Evolutionary conservation across 2,113 vertebrate species (phyloP).

Genomic region (Tupaia chinensis): DNA sequence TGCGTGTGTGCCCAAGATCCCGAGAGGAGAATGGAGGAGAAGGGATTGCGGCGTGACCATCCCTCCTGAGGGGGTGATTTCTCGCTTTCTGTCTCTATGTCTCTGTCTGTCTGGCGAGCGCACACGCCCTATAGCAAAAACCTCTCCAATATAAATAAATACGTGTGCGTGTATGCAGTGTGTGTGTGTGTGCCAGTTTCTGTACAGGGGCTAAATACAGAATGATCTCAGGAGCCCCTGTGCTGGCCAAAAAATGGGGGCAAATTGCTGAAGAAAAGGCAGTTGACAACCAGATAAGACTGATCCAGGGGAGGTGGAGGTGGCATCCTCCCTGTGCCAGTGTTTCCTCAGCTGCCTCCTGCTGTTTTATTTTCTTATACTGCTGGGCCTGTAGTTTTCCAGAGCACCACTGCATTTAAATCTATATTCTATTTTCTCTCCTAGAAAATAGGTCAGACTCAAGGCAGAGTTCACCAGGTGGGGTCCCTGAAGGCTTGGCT

Average conservation of each 20-base stretch:
- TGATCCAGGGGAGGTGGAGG: background rate
- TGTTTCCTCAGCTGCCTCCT: background rate
- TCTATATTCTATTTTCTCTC: constrained; percentile 82
- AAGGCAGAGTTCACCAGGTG: constrained; percentile 78
- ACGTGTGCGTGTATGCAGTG: background rate
- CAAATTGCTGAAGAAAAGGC: constrained; percentile 1
- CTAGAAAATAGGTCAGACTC: constrained; percentile 79
- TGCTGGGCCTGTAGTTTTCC: constrained; percentile 74
- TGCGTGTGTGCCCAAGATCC: no score
- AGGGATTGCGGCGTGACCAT: no score
- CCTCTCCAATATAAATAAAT: no score
- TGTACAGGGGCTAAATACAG: background rate
- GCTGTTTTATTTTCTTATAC: constrained; percentile 71
- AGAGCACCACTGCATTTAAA: constrained; percentile 70
- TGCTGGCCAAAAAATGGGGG: background rate
- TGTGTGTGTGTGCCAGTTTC: background rate
- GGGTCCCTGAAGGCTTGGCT: constrained; percentile 64
- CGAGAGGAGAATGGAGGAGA: no score
- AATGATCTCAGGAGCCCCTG: no score
- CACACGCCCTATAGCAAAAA: no score
- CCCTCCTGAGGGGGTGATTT: no score
- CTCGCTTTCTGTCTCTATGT: no score
- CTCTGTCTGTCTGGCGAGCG: no score
- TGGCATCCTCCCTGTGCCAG: background rate
- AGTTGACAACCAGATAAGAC: background rate